phyloP scores from a whole-genome alignment of 1,140 invertebrate genomes.

The Zaprionus gabonicus region DNA sequence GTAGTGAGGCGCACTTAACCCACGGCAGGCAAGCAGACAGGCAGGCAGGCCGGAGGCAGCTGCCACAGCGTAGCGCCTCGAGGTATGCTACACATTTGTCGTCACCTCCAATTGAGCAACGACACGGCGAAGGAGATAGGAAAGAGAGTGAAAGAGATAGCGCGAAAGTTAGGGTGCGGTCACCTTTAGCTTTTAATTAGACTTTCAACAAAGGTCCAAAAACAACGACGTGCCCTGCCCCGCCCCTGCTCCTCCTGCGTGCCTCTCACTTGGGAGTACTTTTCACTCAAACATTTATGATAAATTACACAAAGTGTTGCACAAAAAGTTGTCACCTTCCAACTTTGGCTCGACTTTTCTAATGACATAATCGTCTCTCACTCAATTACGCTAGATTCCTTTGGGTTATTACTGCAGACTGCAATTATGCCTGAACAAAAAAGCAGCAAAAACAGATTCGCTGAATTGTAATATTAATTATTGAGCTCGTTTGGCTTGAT shows the following conservation, averaged over 20 bases:
- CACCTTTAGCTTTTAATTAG: constrained; percentile 62
- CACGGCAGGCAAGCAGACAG: constrained; percentile 24
- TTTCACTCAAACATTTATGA: constrained; percentile 42
- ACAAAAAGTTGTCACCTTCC: constrained; percentile 4
- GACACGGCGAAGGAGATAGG: constrained; percentile 2
- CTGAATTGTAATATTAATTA: constrained; percentile 20
- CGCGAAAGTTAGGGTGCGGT: constrained; percentile 35
- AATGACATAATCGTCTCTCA: constrained; percentile 29
- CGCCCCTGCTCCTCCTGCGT: neutral
- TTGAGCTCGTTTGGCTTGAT: constrained; percentile 51
- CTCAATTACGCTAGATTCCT: constrained; percentile 1
- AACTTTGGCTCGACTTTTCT: constrained; percentile 14
- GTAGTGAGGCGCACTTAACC: constrained; percentile 68
- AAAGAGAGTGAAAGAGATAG: neutral
- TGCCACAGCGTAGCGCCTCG: constrained; percentile 43
- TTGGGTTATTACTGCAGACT: neutral
- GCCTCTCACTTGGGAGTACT: constrained; percentile 27
- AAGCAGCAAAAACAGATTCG: constrained; percentile 12
- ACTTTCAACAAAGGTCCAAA: constrained; percentile 49
- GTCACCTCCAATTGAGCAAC: constrained; percentile 54
- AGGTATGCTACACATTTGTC: constrained; percentile 67
- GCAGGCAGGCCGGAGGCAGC: constrained; percentile 24
- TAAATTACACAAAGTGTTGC: constrained; percentile 36
- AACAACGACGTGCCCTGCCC: constrained; percentile 2
- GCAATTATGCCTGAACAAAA: neutral